A percentile compares a stretch with the other conserved stretches of the same genome.
These are phyloP conservation scores for Margarornis squamiger DNA, from an alignment of 2,797 vertebrate species.

Conservation along the genomic window DNA sequence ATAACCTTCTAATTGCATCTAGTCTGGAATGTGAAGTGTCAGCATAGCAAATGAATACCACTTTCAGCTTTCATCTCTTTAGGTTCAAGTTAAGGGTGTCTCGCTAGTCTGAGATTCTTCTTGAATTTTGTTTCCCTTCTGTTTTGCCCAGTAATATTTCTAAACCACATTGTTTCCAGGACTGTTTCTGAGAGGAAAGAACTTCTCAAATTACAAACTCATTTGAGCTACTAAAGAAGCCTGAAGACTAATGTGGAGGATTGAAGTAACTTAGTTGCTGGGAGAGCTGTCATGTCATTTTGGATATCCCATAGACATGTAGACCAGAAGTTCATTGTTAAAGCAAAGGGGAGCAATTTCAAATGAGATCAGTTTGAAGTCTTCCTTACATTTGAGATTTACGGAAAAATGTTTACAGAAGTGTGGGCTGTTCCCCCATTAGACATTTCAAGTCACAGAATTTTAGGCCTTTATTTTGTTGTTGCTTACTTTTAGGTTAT, in stretches of 20 bases:
- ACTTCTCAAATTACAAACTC: not conserved
- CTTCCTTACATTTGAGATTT: not conserved
- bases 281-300: not conserved
- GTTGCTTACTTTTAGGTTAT: not conserved
- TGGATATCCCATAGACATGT: not conserved
- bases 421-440: not conserved
- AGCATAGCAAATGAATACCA: not conserved
- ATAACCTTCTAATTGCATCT: not conserved
- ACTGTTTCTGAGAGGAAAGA: not conserved
- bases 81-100: not conserved
- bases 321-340: not conserved
- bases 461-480: not conserved
- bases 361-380: not conserved
- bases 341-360: conserved; percentile 3
- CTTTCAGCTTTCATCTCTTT: not conserved
- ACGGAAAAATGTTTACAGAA: not conserved
- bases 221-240: not conserved
- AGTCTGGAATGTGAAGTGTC: not conserved
- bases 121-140: not conserved
- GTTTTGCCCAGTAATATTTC: conserved; percentile 1
- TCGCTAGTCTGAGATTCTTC: not conserved
- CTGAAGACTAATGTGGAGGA: not conserved
- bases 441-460: not conserved
- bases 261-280: not conserved
- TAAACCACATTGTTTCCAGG: not conserved